phyloP scores from a whole-genome alignment of 2,113 vertebrate species.

The western clawed frog (Xenopus tropicalis) region DNA sequence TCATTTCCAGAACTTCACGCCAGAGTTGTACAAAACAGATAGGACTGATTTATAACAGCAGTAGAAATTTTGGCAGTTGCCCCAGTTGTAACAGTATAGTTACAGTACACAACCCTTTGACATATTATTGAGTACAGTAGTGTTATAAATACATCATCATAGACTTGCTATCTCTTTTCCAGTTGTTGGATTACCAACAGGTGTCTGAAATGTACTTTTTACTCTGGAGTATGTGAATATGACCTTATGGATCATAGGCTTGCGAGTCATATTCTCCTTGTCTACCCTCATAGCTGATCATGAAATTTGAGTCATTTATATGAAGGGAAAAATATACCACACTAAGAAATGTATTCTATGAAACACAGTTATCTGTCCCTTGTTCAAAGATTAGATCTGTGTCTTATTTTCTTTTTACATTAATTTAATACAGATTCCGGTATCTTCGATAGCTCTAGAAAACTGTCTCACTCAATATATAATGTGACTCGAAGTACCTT shows the following conservation, averaged over 20 bases:
- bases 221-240: conserved; percentile 1
- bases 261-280: conserved; percentile 7
- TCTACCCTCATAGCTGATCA: not conserved
- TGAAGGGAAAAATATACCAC: not conserved
- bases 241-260: conserved; percentile 16
- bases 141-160: conserved; percentile 19
- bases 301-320: conserved; percentile 8
- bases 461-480: no score
- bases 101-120: conserved; percentile 30
- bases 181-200: conserved; percentile 29
- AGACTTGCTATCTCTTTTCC: conserved; percentile 11
- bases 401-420: no score
- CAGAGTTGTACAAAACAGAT: conserved; percentile 20
- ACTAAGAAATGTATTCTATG: no score
- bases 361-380: no score
- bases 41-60: conserved; percentile 33
- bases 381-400: no score
- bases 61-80: conserved; percentile 29
- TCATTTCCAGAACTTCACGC: conserved; percentile 22
- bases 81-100: conserved; percentile 36
- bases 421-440: no score
- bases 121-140: conserved; percentile 10
- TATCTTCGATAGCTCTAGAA: no score
- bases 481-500: no score
- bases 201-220: conserved; percentile 1